A percentile compares a stretch with the other conserved stretches of the same genome.
Evolutionary conservation across 2,113 vertebrate genomes (phyloP).

Genomic region (Gymnocephalus cernua): DNA sequence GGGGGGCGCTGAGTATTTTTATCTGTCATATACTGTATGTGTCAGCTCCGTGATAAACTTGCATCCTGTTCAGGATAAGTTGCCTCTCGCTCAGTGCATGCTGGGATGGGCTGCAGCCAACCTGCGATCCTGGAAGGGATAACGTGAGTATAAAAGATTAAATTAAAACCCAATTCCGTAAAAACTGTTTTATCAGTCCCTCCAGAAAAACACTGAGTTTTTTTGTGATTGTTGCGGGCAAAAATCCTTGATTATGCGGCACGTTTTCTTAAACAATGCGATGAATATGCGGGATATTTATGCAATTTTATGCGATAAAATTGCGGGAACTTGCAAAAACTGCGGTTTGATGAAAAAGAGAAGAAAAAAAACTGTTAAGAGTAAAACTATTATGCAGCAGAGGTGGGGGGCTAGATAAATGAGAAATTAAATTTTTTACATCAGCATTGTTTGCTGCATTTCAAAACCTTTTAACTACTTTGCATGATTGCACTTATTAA

Average conservation of each 20-base stretch:
- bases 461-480: slow-evolving; percentile 30
- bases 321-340: too few relatives aligned
- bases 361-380: not conserved
- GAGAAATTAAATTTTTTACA: not conserved
- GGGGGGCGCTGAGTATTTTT: not conserved
- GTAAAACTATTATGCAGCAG: not conserved
- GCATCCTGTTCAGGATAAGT: not conserved
- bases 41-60: not conserved
- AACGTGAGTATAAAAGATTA: not conserved
- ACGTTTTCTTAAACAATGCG: too few relatives aligned
- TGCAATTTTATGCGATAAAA: too few relatives aligned
- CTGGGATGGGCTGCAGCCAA: not conserved
- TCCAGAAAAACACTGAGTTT: too few relatives aligned
- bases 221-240: too few relatives aligned
- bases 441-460: slow-evolving; percentile 16
- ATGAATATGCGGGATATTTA: too few relatives aligned
- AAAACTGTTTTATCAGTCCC: not conserved
- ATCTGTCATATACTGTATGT: not conserved
- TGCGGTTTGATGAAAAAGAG: too few relatives aligned
- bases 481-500: slow-evolving; percentile 23
- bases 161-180: not conserved
- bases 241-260: too few relatives aligned
- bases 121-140: not conserved
- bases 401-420: not conserved
- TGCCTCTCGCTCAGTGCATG: not conserved